Conservation (phyloP, 2,797 vertebrate species). For the Cyprinella venusta region DNA sequence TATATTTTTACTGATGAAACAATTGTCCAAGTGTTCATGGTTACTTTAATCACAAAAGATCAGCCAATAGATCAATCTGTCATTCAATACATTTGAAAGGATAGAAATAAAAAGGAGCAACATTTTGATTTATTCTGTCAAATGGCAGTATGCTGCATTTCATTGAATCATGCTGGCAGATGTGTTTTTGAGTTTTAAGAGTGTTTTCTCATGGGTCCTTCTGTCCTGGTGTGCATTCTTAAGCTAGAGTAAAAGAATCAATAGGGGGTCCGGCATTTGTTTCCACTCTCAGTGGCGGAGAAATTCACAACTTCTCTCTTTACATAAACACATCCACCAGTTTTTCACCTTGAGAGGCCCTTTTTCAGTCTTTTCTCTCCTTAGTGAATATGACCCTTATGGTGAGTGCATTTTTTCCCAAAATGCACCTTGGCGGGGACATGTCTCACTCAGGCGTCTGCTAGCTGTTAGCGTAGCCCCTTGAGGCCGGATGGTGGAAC, state of each 20-base stretch:
- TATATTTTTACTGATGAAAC: not conserved
- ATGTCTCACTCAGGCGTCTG: slow-evolving; percentile 73
- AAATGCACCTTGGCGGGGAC: slow-evolving; percentile 76
- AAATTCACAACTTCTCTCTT: slow-evolving; percentile 42
- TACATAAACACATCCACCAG: slow-evolving; percentile 61
- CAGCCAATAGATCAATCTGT: not conserved
- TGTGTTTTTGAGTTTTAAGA: slow-evolving; percentile 13
- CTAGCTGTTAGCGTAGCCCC: slow-evolving; percentile 77
- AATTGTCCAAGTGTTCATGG: not conserved
- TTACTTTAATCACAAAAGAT: not conserved
- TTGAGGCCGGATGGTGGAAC: slow-evolving; percentile 67
- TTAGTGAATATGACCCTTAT: slow-evolving; percentile 45
- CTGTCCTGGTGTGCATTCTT: slow-evolving; percentile 7
- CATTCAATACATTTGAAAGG: not conserved
- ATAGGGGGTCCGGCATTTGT: slow-evolving; percentile 12
- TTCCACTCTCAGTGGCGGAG: slow-evolving; percentile 21
- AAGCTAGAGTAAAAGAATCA: slow-evolving; percentile 32
- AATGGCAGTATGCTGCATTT: not conserved
- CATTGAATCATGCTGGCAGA: slow-evolving; percentile 23
- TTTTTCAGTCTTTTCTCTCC: slow-evolving; percentile 23
- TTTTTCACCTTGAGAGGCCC: slow-evolving; percentile 74
- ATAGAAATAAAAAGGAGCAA: not conserved
- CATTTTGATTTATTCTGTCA: not conserved
- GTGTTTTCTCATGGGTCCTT: not conserved
- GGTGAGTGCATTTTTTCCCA: slow-evolving; percentile 69